Evolutionary conservation across 2,113 vertebrate species (phyloP), one percentile per base, ranked within the genome.

Genomic region (Apaloderma vittatum): DNA sequence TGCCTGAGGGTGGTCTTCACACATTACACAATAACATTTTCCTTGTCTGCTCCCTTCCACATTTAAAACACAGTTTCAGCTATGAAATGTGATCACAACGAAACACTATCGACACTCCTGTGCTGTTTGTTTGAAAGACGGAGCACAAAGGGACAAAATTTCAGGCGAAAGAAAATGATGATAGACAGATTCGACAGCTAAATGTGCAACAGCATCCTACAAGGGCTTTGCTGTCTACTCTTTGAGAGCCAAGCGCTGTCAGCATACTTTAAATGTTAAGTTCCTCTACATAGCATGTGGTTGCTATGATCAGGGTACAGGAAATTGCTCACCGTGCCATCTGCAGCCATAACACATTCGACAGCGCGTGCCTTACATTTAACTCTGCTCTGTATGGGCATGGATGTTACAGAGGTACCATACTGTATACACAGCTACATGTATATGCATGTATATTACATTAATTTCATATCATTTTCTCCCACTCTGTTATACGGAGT

Each of bases 81-180:
- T 67, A 12, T 34, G 22, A 94, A 90, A 72, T 0, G 2, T 13
- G 40, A 40, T 52, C 15, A 8, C 15, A 34, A 65, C 43, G 85
- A 91, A 87, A 22, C 11, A 4, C 23, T 32, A 6, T 9, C 0
- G 0, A 34, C 66, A 27, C 11, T 29, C 17, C 66, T 23, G 19
- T 4, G 29, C 20, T 8, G 3, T 45, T 94, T 77, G 7, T 52
- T 91, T 3, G 3, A 94, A 84, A 72, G 30, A 49, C 0, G 0
- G 26, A 77, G 37, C 40, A 57, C 18, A 49, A 89, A 78, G 63
- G 58, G 68, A 94, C 73, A 75, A 75, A 68, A 72, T 86, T 80
- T 83, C 29, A 71, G 63, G 29, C 13, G 54, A 45, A 93, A 71
- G 55, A 37, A 48, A 34, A 72, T 23, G 54, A 88, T 34, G 27